These are phyloP conservation scores for Spongia lamella DNA, from an alignment of 37 sponge, comb jelly and placozoan genomes.

Conservation along the genomic window DNA sequence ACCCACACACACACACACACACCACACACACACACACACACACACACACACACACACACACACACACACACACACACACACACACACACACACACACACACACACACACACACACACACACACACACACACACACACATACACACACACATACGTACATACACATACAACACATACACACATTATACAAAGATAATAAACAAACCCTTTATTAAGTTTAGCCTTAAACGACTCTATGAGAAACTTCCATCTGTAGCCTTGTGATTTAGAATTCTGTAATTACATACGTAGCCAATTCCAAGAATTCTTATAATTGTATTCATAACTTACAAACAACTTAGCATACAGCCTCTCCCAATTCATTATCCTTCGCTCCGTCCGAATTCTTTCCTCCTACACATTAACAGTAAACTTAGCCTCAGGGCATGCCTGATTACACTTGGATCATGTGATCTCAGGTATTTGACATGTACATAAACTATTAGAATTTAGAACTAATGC, in stretches of 20 bases:
- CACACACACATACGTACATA: too few species aligned
- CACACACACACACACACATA: too few species aligned
- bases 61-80: too few species aligned
- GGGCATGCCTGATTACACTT: too few species aligned
- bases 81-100: too few species aligned
- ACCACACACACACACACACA: too few species aligned
- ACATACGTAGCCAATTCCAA: neutral
- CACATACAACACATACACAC: constrained; percentile 2
- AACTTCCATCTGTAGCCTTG: constrained; percentile 88
- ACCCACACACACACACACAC: too few species aligned
- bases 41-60: too few species aligned
- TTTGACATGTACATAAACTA: too few species aligned
- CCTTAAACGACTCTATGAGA: constrained; percentile 73
- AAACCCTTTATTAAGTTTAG: constrained; percentile 58
- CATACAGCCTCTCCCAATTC: constrained; percentile 75
- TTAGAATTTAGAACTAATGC: too few species aligned
- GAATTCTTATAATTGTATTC: neutral
- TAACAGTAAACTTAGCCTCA: neutral
- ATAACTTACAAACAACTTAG: constrained; percentile 50
- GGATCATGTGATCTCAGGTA: too few species aligned
- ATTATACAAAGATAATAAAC: constrained; percentile 3
- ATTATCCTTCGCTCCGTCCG: constrained; percentile 44
- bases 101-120: too few species aligned
- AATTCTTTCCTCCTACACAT: constrained; percentile 61
- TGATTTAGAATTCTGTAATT: constrained; percentile 41